These are phyloP conservation scores for Cercocebus atys DNA, from an alignment of 2,113 vertebrate genomes.

Conservation along the genomic window DNA sequence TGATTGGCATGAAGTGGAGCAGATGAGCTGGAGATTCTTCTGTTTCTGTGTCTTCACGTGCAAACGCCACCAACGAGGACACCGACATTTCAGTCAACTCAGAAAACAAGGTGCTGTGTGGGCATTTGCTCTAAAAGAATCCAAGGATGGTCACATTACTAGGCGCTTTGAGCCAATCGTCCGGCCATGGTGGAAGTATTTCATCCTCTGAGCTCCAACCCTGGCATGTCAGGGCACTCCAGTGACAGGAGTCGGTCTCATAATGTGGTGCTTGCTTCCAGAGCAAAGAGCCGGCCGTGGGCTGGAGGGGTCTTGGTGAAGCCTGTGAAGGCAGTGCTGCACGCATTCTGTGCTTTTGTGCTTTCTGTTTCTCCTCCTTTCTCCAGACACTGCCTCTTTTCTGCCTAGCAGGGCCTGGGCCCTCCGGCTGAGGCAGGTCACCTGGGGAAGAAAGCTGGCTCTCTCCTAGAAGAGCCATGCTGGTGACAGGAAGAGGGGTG, in stretches of 20 bases:
- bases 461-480: not conserved
- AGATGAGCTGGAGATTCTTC: not conserved
- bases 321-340: too few relatives aligned
- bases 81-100: too few relatives aligned
- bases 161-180: rapidly evolving
- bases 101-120: not conserved
- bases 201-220: too few relatives aligned
- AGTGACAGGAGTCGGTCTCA: rapidly evolving
- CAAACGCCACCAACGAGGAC: not conserved
- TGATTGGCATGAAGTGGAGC: not conserved
- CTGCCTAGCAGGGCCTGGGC: not conserved
- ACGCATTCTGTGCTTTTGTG: rapidly evolving
- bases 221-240: not conserved
- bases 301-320: too few relatives aligned
- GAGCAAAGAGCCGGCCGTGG: too few relatives aligned
- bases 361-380: not conserved
- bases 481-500: not conserved
- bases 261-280: not conserved
- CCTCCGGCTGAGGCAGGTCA: too few relatives aligned
- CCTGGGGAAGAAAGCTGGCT: rapidly evolving
- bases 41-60: not conserved
- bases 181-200: not conserved
- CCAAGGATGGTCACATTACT: rapidly evolving
- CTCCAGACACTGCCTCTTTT: too few relatives aligned
- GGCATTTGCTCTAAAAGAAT: not conserved